Base-by-base conservation (phyloP, 1,140 invertebrate species). In the Cydia amplana region DNA sequence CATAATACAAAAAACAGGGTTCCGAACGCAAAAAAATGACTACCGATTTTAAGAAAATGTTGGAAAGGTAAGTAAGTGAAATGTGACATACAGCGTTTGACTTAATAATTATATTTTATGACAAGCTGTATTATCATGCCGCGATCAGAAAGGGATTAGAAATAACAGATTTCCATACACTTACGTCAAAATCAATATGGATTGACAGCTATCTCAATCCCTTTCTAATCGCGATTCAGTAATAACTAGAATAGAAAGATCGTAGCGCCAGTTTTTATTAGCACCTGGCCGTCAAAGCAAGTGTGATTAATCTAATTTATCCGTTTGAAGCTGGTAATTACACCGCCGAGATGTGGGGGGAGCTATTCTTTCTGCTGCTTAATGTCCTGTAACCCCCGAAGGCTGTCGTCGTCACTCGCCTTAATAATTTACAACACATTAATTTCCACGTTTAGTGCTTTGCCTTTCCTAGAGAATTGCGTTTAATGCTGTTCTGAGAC, bases 231-330 rank as follows among this genome's bases (percentile, higher is more conserved):
- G n/a, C n/a, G n/a, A n/a, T n/a, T n/a, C n/a, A n/a, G n/a, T n/a
- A n/a, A n/a, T n/a, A n/a, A n/a, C n/a, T n/a, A 18, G 36, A 32
- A 40, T 43, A 51, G 40, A 49, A 51, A 85, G 82, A 82, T 79
- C 82, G 81, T 83, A 79, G 87, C 82, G 72, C 80, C 78, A 83
- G 82, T 87, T 88, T 86, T 84, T 85, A 89, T 90, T 89, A 89
- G 82, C 84, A 87, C 85, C 85, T 87, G 83, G 82, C 82, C 86
- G 83, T 86, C 83, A 85, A 84, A 86, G 85, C 81, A 80, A 84
- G 83, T 83, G 80, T 86, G 83, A 91, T 91, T 89, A 90, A 91
- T 91, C 83, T 86, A 90, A 90, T 89, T 87, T 85, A 84, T 90
- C 82, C 82, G 84, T 88, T 89, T 88, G 79, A 83, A 83, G 81